Percentiles rank a stretch among this genome's conserved stretches.
Conservation (phyloP, 64 coral and sea anemone genomes). For the Stylophora pistillata region DNA sequence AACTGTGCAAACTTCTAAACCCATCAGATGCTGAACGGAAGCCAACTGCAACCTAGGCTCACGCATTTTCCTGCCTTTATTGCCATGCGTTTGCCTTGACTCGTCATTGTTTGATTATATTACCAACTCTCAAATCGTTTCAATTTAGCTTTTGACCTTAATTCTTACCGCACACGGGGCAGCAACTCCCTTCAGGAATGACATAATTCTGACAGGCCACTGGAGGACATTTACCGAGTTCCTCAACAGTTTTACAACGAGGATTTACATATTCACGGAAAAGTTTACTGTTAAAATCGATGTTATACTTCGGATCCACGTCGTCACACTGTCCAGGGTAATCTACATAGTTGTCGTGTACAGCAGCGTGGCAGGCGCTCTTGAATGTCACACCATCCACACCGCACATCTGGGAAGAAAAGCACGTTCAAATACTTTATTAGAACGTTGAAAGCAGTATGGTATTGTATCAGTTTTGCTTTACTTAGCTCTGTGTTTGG, state of each 20-base stretch:
- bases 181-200: conserved; percentile 85
- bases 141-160: too few species aligned
- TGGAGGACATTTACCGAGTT: conserved; percentile 30
- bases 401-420: conserved; percentile 60
- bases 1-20: too few species aligned
- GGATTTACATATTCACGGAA: conserved; percentile 18
- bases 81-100: too few species aligned
- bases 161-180: conserved; percentile 74
- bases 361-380: conserved; percentile 54
- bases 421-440: background rate
- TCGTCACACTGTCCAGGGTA: conserved; percentile 79
- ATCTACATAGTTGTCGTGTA: conserved; percentile 65
- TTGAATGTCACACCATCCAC: conserved; percentile 59
- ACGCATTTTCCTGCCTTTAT: too few species aligned
- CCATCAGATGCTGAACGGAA: too few species aligned
- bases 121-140: background rate
- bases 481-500: too few species aligned
- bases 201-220: conserved; percentile 45
- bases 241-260: conserved; percentile 58
- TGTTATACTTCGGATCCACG: conserved; percentile 29
- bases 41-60: too few species aligned
- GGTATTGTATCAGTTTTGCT: background rate
- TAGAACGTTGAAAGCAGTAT: background rate
- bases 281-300: background rate
- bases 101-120: too few species aligned